Evolutionary conservation across 2,888 invertebrate species (phyloP), one percentile per base, ranked within the genome.

Genomic region (Mythimna loreyi): DNA sequence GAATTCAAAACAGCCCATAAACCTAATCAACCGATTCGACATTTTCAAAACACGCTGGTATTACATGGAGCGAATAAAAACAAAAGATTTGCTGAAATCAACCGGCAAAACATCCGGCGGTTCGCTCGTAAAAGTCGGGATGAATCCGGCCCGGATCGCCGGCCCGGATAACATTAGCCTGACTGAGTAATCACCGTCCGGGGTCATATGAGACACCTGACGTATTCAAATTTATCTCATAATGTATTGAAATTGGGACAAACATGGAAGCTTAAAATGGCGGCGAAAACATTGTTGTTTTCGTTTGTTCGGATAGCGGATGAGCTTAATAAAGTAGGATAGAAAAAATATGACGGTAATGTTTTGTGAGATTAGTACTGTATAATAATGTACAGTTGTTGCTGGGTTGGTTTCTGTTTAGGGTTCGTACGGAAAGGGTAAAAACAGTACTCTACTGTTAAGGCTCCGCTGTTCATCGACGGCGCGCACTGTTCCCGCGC

Each of bases 191-290:
- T 83, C 78, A 76, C 82, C 80, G 73, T 82, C 75, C 82, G 82
- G 79, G 82, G 80, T 83, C 80, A 83, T 88, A 81, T 79, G 63
- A 60, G 72, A 72, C 88, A 88, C 85, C 86, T 87, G 89, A 78
- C 77, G 76, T 80, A 81, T 82, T 82, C 84, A 84, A 85, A 87
- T 87, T 87, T 81, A 71, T 64, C 82, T 83, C 84, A 83, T 82
- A 85, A 82, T 85, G 82, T 84, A 82, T 84, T 75, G 80, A 82
- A 83, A 76, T 76, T 79, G 79, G 73, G 33, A 76, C 82, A 81
- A 81, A 81, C 45, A 78, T 36, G 61, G 19, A 2, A 21, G 70
- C 63, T 81, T 77, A 81, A 78, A 78, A 66, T 77, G 65, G 64
- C 23, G 63, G 25, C 13, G 19, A 50, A 56, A 81, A 76, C 55